Evolutionary conservation across 1,140 invertebrate species (phyloP).

Genomic region (Nylanderia fulva): DNA sequence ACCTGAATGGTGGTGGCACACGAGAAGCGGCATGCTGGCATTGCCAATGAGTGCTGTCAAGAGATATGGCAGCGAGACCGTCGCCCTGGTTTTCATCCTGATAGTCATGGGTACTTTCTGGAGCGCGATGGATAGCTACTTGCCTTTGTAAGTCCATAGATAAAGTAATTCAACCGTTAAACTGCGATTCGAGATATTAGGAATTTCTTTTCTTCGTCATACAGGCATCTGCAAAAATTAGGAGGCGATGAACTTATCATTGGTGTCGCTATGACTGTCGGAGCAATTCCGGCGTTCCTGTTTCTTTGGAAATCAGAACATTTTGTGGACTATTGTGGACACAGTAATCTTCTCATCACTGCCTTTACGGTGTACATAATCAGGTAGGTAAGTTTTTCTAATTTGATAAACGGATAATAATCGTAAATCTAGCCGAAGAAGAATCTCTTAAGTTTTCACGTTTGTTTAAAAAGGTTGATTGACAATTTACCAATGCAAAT

Average conservation of each 20-base stretch:
- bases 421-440: not conserved
- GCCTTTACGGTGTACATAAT: conserved; percentile 93
- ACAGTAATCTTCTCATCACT: conserved; percentile 93
- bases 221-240: conserved; percentile 88
- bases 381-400: conserved; percentile 85
- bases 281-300: conserved; percentile 89
- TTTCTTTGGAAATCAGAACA: conserved; percentile 92
- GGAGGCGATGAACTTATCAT: conserved; percentile 87
- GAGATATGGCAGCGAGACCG: conserved; percentile 90
- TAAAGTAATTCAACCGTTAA: conserved; percentile 20
- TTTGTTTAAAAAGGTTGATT: not conserved
- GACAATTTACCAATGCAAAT: conserved; percentile 46
- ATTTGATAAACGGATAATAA: not conserved
- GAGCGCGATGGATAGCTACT: conserved; percentile 92
- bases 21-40: conserved; percentile 90
- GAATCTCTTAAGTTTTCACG: not conserved
- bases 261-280: conserved; percentile 89
- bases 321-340: conserved; percentile 93
- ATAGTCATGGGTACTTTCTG: conserved; percentile 91
- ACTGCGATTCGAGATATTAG: not conserved
- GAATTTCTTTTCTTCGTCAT: not conserved
- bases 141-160: conserved; percentile 87
- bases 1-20: conserved; percentile 94
- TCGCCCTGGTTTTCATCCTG: conserved; percentile 89
- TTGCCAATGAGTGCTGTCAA: conserved; percentile 91